Evolutionary conservation across 2,888 invertebrate genomes (phyloP), one percentile per base, ranked within the genome.

Genomic region (Macrophya annulata): DNA sequence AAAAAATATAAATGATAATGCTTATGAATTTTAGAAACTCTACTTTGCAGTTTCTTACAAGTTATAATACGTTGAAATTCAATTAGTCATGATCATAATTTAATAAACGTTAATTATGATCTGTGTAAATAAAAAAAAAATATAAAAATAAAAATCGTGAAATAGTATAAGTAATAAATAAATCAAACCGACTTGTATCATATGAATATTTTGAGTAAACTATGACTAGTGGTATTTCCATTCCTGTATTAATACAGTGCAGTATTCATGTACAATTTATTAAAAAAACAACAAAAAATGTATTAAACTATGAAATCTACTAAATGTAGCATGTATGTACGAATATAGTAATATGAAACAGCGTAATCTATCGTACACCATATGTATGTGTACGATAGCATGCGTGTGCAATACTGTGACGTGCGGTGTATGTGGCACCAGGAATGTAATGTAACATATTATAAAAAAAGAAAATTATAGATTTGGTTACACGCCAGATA

Each of bases 321-420:
- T 88, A 88, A 90, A 89, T 86, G 87, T 90, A 88, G 87, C 85
- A 89, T 86, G n/a, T 89, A 88, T 86, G n/a, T 89, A 88, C 87
- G 87, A 90, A 89, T 90, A 89, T 90, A 89, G 88, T 88, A 68
- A 90, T 86, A 86, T 82, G 84, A 89, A 88, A 83, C 31, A 83
- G 83, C 45, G 45, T 85, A 85, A 71, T 85, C 85, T 85, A 85
- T 72, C 86, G 87, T 89, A 88, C 89, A 86, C 40, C 84, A 37
- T 17, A 88, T 87, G 89, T 89, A 88, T 87, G 87, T 89, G 91
- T 89, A 89, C 68, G 83, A 37, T 90, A 91, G 89, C 89, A 89
- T 90, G 90, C 89, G 87, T 88, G 88, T 90, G 91, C 91, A 92
- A 92, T 92, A 92, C 92, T 91, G 90, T 91, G 88, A 88, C 76